These are phyloP conservation scores for Boulengeromyrus knoepffleri DNA, from an alignment of 2,113 vertebrate species.

Conservation along the genomic window DNA sequence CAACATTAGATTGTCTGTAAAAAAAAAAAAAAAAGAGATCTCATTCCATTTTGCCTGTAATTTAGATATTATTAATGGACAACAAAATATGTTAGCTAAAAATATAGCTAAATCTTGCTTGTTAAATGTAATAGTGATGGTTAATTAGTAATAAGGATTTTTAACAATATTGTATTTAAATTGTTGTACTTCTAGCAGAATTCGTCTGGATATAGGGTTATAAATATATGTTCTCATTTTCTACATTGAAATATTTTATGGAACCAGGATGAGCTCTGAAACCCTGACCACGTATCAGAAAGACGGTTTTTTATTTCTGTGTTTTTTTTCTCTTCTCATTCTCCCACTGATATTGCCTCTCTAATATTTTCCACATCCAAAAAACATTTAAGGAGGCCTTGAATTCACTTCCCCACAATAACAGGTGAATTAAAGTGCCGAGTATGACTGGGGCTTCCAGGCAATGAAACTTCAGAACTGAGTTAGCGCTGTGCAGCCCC, in stretches of 20 bases:
- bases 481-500: background rate
- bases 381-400: background rate
- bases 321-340: background rate
- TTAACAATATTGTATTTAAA: background rate
- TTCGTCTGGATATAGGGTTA: background rate
- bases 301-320: background rate
- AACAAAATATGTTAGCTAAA: background rate
- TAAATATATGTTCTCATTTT: background rate
- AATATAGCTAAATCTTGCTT: background rate
- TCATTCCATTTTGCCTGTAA: slow-evolving; percentile 14
- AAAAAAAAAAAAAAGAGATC: background rate
- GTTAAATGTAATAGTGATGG: slow-evolving; percentile 10
- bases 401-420: slow-evolving; percentile 26
- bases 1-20: slow-evolving; percentile 35
- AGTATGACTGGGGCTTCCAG: slow-evolving; percentile 10
- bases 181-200: background rate
- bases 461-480: slow-evolving; percentile 20
- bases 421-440: slow-evolving; percentile 19
- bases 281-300: background rate
- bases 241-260: slow-evolving; percentile 4
- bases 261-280: background rate
- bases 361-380: slow-evolving; percentile 18
- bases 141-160: background rate
- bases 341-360: slow-evolving; percentile 16
- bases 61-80: slow-evolving; percentile 24